These are phyloP conservation scores for Notolabrus celidotus DNA, from an alignment of 2,797 vertebrate genomes.

Conservation along the genomic window DNA sequence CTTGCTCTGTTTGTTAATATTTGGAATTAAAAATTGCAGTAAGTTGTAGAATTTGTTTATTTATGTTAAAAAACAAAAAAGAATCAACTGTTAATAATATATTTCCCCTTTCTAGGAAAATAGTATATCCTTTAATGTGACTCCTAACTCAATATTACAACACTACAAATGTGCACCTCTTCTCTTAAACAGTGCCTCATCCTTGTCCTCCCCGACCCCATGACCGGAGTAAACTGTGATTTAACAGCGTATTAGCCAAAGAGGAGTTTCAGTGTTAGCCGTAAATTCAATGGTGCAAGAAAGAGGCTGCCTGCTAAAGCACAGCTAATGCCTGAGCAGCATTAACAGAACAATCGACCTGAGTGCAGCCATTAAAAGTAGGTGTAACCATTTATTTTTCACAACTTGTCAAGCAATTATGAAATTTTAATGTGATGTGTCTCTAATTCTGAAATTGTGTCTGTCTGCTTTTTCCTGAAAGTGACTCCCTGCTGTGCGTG, in stretches of 20 bases:
- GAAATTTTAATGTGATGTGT: slow-evolving; percentile 39
- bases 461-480: slow-evolving; percentile 34
- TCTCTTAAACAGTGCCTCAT: neutral
- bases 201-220: neutral
- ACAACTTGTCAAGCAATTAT: slow-evolving; percentile 39
- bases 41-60: too few relatives aligned
- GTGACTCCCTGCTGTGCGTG: slow-evolving; percentile 56
- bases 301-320: slow-evolving; percentile 18
- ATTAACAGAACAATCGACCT: slow-evolving; percentile 38
- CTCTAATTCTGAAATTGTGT: slow-evolving; percentile 48
- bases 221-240: slow-evolving; percentile 1
- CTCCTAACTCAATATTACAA: too few relatives aligned
- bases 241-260: slow-evolving; percentile 13
- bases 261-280: slow-evolving; percentile 17
- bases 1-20: too few relatives aligned
- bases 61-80: too few relatives aligned
- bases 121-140: too few relatives aligned
- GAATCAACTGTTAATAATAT: too few relatives aligned
- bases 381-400: slow-evolving; percentile 38
- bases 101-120: too few relatives aligned
- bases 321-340: slow-evolving; percentile 16
- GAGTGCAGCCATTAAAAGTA: slow-evolving; percentile 28
- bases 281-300: slow-evolving; percentile 31
- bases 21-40: too few relatives aligned
- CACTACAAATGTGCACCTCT: too few relatives aligned